Evolutionary conservation across 2,888 invertebrate species (phyloP).

Genomic region (Cenopis cana): DNA sequence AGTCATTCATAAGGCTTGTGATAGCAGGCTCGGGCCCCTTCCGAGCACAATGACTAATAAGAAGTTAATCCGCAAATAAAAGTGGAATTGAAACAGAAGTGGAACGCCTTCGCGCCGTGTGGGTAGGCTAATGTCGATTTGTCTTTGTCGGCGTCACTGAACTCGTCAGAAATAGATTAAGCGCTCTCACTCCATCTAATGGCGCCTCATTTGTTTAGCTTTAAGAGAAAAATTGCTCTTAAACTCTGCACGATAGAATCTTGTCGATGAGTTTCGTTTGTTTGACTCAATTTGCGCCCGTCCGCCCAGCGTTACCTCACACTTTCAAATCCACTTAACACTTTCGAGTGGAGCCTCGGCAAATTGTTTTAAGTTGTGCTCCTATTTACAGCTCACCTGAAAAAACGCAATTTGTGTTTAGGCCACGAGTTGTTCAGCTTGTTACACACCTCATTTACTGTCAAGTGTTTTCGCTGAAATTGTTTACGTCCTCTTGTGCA

Average conservation of each 20-base stretch:
- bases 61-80: conserved; percentile 86
- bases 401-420: conserved; percentile 69
- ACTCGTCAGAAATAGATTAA: conserved; percentile 86
- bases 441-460: conserved; percentile 62
- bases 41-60: conserved; percentile 82
- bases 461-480: conserved; percentile 55
- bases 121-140: conserved; percentile 85
- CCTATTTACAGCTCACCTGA: conserved; percentile 67
- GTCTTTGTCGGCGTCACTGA: conserved; percentile 85
- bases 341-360: conserved; percentile 67
- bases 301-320: conserved; percentile 56
- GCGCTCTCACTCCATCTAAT: conserved; percentile 85
- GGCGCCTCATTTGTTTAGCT: conserved; percentile 85
- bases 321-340: conserved; percentile 75
- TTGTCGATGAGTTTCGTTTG: conserved; percentile 80
- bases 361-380: conserved; percentile 69
- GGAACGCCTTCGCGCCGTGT: conserved; percentile 82
- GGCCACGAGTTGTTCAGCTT: conserved; percentile 55
- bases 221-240: conserved; percentile 84
- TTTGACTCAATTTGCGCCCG: conserved; percentile 70
- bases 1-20: conserved; percentile 83
- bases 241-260: conserved; percentile 79
- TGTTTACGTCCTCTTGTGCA: conserved; percentile 50
- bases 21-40: conserved; percentile 73
- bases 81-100: conserved; percentile 85